Percentiles rank a stretch among this genome's conserved stretches.
Evolutionary conservation across 2,113 vertebrate genomes (phyloP).

Genomic region (Furnarius figulus): DNA sequence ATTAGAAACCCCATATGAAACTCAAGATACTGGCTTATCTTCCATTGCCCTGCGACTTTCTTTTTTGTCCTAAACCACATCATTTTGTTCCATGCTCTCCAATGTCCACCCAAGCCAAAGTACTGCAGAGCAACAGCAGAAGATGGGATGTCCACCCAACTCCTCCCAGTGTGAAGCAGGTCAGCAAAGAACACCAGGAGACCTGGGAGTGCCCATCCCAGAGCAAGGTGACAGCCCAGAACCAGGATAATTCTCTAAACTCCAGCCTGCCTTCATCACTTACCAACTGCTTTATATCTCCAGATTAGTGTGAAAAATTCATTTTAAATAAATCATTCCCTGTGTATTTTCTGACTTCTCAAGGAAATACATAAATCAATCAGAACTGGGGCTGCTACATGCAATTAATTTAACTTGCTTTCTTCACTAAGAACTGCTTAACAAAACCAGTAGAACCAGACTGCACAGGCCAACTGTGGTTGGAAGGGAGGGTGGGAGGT

Average conservation of each 20-base stretch:
- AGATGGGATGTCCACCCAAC: neutral
- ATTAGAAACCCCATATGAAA: neutral
- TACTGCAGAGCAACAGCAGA: neutral
- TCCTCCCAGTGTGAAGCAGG: neutral
- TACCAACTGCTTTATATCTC: neutral
- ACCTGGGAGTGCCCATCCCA: neutral
- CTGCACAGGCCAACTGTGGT: neutral
- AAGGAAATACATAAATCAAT: neutral
- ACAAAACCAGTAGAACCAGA: constrained; percentile 1
- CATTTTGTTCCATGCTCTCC: neutral
- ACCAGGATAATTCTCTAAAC: neutral
- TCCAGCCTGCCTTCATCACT: neutral
- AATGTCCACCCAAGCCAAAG: neutral
- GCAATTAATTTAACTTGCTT: neutral
- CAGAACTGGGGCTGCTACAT: neutral
- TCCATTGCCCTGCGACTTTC: neutral
- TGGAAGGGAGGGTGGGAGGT: neutral
- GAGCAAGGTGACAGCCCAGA: neutral
- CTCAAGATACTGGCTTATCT: neutral
- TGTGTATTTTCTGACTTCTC: neutral
- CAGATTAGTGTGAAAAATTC: neutral
- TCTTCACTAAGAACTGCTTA: neutral
- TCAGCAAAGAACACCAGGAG: neutral
- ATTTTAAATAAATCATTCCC: neutral
- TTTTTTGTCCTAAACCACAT: neutral